These are phyloP conservation scores for Perca fluviatilis DNA, from an alignment of 2,113 vertebrate species.

Conservation along the genomic window DNA sequence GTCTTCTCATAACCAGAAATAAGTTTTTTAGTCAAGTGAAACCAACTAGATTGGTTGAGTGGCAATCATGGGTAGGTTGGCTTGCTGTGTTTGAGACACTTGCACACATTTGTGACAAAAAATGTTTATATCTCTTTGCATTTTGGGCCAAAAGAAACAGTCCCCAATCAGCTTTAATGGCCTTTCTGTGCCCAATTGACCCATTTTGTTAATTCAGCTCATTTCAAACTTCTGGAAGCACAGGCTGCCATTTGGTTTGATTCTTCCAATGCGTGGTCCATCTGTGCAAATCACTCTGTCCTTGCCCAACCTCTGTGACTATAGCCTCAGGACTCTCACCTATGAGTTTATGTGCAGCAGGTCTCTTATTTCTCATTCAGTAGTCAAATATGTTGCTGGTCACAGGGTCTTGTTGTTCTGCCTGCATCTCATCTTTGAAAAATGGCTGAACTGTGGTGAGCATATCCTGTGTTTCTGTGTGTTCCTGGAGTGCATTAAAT, in stretches of 20 bases:
- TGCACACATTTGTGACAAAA: conserved; percentile 39
- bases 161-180: conserved; percentile 55
- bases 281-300: conserved; percentile 53
- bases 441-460: not conserved
- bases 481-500: not conserved
- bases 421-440: conserved; percentile 5
- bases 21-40: conserved; percentile 7
- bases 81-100: conserved; percentile 14
- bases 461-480: not conserved
- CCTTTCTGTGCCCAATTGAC: conserved; percentile 52
- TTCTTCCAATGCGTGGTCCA: conserved; percentile 40
- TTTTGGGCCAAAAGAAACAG: conserved; percentile 47
- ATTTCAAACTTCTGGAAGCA: conserved; percentile 62
- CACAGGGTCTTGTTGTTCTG: conserved; percentile 2
- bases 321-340: conserved; percentile 18
- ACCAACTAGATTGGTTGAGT: conserved; percentile 10
- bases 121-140: conserved; percentile 10
- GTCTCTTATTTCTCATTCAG: conserved; percentile 26
- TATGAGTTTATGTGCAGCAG: conserved; percentile 12
- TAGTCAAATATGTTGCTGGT: not conserved
- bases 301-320: conserved; percentile 23
- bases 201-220: conserved; percentile 58
- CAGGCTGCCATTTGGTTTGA: conserved; percentile 45
- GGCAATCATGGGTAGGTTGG: not conserved
- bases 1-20: not conserved